Evolutionary conservation across 2,888 invertebrate species (phyloP).

Genomic region (Anagyrus pseudococci): DNA sequence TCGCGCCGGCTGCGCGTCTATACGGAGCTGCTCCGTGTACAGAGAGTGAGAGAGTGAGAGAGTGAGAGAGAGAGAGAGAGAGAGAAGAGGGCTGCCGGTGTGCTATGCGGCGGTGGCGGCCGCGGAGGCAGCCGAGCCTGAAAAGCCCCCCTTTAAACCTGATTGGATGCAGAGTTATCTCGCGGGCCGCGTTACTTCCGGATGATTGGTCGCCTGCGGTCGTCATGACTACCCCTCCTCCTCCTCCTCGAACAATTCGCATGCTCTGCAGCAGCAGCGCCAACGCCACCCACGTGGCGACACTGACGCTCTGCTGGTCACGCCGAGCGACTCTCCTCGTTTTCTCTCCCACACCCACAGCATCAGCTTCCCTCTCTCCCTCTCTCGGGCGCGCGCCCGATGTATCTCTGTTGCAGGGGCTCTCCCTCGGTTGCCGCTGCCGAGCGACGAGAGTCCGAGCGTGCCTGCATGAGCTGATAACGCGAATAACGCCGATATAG

Average conservation of each 20-base stretch:
- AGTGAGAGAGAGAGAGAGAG: not conserved
- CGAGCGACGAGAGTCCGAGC: constrained; percentile 17
- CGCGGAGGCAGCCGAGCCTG: constrained; percentile 38
- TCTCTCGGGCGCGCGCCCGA: constrained; percentile 5
- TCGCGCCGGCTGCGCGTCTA: not conserved
- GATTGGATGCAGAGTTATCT: constrained; percentile 63
- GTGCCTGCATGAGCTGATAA: constrained; percentile 45
- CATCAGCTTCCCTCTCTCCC: constrained; percentile 7
- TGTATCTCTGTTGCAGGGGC: not conserved
- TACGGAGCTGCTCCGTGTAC: not conserved
- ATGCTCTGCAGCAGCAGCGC: constrained; percentile 44
- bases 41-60: not conserved
- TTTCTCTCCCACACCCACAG: constrained; percentile 33
- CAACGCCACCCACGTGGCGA: constrained; percentile 51
- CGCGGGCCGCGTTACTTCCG: constrained; percentile 61
- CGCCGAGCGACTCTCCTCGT: constrained; percentile 27
- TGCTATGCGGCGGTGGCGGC: constrained; percentile 4
- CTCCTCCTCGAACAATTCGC: constrained; percentile 18
- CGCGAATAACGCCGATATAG: too few species aligned
- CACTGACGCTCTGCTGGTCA: constrained; percentile 20
- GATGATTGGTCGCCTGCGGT: constrained; percentile 62
- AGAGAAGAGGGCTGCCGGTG: not conserved
- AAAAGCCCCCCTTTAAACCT: constrained; percentile 57
- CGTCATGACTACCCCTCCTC: constrained; percentile 59
- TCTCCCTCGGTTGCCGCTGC: not conserved